Conservation (phyloP, 2,113 vertebrate genomes). For the Cathartes aura region DNA sequence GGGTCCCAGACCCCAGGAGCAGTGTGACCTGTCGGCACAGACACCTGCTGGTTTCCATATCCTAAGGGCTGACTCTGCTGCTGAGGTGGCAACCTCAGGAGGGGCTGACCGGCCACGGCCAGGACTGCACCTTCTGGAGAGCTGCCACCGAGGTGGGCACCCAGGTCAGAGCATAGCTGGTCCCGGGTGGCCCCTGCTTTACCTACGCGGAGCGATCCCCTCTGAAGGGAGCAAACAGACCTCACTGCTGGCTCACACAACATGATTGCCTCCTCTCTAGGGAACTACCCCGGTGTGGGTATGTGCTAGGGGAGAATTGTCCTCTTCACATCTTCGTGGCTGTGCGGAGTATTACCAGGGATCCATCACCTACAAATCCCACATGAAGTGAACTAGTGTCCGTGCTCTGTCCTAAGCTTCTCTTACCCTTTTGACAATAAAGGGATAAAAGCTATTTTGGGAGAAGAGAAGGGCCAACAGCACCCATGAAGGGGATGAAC, state of each 20-base stretch:
- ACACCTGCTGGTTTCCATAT: neutral
- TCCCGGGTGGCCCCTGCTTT: neutral
- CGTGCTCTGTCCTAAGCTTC: neutral
- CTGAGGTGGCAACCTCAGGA: neutral
- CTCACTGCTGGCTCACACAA: neutral
- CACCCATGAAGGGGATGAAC: rapidly evolving
- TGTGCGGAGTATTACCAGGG: neutral
- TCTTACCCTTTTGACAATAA: neutral
- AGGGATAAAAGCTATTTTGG: neutral
- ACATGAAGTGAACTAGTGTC: neutral
- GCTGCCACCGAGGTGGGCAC: neutral
- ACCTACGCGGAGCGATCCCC: rapidly evolving
- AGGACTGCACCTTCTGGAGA: neutral
- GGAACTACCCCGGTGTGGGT: neutral
- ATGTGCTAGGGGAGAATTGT: neutral
- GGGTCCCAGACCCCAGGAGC: neutral
- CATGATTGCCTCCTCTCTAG: neutral
- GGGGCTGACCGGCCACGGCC: neutral
- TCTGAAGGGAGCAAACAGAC: neutral
- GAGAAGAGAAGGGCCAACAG: neutral
- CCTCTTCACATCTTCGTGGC: neutral
- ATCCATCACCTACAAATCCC: neutral
- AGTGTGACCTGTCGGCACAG: neutral
- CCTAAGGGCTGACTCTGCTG: neutral
- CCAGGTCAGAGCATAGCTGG: neutral